Conservation (phyloP, 2,888 invertebrate species). For the Buathra laborator region DNA sequence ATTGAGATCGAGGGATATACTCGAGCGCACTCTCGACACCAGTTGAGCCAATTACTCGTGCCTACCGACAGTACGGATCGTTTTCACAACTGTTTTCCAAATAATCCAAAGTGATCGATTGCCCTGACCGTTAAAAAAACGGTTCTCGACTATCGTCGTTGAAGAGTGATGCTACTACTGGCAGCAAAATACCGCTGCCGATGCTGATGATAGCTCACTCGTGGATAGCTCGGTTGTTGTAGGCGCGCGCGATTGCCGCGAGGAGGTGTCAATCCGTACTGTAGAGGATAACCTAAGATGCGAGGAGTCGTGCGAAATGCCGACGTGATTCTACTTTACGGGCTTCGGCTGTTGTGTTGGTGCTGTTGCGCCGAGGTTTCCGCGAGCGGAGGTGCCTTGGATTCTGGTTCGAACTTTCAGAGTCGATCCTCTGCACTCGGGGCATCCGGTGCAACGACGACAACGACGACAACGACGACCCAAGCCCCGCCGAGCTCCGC, state of each 20-base stretch:
- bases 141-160: background rate
- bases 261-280: constrained; percentile 32
- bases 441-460: background rate
- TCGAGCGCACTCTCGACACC: background rate
- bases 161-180: background rate
- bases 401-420: constrained; percentile 74
- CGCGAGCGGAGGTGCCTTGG: constrained; percentile 83
- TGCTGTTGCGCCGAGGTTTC: constrained; percentile 75
- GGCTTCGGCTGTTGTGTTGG: constrained; percentile 78
- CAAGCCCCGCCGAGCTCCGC: constrained; percentile 64
- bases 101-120: background rate
- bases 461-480: constrained; percentile 54
- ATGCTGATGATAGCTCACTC: constrained; percentile 22
- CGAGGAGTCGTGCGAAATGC: constrained; percentile 79
- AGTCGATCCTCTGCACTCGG: constrained; percentile 26
- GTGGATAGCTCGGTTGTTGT: background rate
- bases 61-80: background rate
- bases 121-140: background rate
- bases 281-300: constrained; percentile 82
- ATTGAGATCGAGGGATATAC: background rate
- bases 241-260: constrained; percentile 27
- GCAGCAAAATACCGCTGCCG: background rate
- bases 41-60: background rate
- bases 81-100: background rate
- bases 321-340: constrained; percentile 80